Evolutionary conservation across 2,113 vertebrate genomes (phyloP).

Genomic region (Macroglossus sobrinus): DNA sequence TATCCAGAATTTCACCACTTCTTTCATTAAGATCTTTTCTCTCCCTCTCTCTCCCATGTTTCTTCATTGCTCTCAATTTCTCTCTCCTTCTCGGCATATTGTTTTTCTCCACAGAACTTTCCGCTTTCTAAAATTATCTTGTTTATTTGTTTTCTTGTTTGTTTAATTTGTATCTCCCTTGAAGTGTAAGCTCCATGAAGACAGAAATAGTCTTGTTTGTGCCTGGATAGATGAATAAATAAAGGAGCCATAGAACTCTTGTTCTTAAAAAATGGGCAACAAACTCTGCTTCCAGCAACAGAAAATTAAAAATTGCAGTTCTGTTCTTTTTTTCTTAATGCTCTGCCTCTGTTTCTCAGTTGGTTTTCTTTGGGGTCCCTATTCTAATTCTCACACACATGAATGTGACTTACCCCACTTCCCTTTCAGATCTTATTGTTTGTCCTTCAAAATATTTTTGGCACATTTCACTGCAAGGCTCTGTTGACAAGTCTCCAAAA

Average conservation of each 20-base stretch:
- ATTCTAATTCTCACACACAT: not conserved
- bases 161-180: not conserved
- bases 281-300: not conserved
- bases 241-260: not conserved
- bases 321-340: not conserved
- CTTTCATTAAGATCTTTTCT: not conserved
- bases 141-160: not conserved
- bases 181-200: not conserved
- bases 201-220: not conserved
- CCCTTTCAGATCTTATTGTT: not conserved
- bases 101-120: not conserved
- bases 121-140: not conserved
- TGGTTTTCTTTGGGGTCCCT: not conserved
- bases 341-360: not conserved
- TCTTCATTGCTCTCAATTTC: not conserved
- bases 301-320: not conserved
- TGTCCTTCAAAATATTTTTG: conserved; percentile 22
- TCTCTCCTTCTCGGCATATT: not conserved
- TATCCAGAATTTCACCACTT: not conserved
- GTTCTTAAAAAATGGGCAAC: not conserved
- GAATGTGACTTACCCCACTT: not conserved
- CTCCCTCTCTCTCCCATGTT: not conserved
- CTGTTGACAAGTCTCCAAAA: not conserved
- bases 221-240: not conserved
- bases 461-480: not conserved